Evolutionary conservation across 37 sponge, comb jelly and placozoan species (phyloP), one percentile per base, ranked within the genome.

Genomic region (Agelas oroides): DNA sequence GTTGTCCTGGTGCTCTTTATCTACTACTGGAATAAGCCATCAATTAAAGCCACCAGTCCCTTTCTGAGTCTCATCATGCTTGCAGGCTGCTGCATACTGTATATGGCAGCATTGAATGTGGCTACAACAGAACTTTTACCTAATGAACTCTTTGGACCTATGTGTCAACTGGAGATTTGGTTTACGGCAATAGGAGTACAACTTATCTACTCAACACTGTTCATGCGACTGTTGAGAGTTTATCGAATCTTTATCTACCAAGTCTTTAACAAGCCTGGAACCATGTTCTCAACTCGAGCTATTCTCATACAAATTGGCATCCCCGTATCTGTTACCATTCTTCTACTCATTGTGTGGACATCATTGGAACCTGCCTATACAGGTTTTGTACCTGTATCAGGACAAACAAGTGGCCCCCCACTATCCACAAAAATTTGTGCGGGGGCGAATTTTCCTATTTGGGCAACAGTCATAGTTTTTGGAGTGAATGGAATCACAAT

Each of bases 11-110:
- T 71, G 6, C 65, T 86, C 28, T 59, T 86, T 20, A 11, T 71
- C 39, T 61, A 71, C 52, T 63, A 72, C 34, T 40, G 72, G 40
- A 70, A 72, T 52, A 5, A 30, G 17, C 70, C 46, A 2, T 72
- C 62, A 33, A 79, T 86, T 28, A 86, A 79, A 28, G 87, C 87
- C 36, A 79, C 64, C 54, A 86, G 87, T 79, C 80, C 80, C 17
- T 13, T 27, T n/a, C 71, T 86, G 37, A 79, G 80, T 38, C 21
- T 71, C 34, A 19, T 79, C 52, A 86, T 86, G 16, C 67, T 86
- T 33, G 2, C 71, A 11, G 71, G 61, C 41, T 86, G 87, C 73
- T 79, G 38, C 71, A 11, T 86, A 21, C 65, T 73, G 27, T 62
- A 34, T 36, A 39, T 77, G 20, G 64, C 78, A 27, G 69, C 41